Conservation (phyloP, 2,888 invertebrate genomes). For the Candidula unifasciata region DNA sequence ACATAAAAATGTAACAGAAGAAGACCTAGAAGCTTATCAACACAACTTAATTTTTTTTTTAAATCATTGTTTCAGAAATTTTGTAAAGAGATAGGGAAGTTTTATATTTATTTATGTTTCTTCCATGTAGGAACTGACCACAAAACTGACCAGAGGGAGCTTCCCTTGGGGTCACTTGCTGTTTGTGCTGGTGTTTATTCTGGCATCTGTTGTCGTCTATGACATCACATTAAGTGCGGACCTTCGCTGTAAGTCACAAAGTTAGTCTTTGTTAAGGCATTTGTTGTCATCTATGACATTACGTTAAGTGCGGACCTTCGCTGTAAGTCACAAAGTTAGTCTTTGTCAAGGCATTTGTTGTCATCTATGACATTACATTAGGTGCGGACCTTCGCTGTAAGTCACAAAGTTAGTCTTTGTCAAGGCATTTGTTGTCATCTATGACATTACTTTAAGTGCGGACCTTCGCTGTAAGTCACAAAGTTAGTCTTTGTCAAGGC, state of each 20-base stretch:
- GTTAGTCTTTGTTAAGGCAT: slow-evolving; percentile 44
- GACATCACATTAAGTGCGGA: slow-evolving; percentile 71
- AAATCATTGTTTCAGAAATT: too few relatives aligned
- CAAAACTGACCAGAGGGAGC: slow-evolving; percentile 67
- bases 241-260: slow-evolving; percentile 67
- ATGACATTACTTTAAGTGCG: slow-evolving; percentile 71
- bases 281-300: slow-evolving; percentile 73
- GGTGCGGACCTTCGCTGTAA: slow-evolving; percentile 72
- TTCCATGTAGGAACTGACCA: slow-evolving; percentile 70
- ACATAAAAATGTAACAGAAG: too few relatives aligned
- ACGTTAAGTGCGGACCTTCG: slow-evolving; percentile 68
- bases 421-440: slow-evolving; percentile 66
- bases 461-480: slow-evolving; percentile 70
- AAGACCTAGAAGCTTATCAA: too few relatives aligned
- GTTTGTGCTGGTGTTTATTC: slow-evolving; percentile 66
- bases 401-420: background rate
- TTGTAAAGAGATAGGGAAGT: too few relatives aligned
- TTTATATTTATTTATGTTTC: background rate
- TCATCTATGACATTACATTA: slow-evolving; percentile 73
- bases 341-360: slow-evolving; percentile 56
- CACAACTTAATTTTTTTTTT: too few relatives aligned
- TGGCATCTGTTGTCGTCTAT: slow-evolving; percentile 69
- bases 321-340: slow-evolving; percentile 62
- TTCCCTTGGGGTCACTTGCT: slow-evolving; percentile 74
- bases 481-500: slow-evolving; percentile 14